These are phyloP conservation scores for Pteronotus mesoamericanus DNA, from an alignment of 2,797 vertebrate genomes.

Conservation along the genomic window DNA sequence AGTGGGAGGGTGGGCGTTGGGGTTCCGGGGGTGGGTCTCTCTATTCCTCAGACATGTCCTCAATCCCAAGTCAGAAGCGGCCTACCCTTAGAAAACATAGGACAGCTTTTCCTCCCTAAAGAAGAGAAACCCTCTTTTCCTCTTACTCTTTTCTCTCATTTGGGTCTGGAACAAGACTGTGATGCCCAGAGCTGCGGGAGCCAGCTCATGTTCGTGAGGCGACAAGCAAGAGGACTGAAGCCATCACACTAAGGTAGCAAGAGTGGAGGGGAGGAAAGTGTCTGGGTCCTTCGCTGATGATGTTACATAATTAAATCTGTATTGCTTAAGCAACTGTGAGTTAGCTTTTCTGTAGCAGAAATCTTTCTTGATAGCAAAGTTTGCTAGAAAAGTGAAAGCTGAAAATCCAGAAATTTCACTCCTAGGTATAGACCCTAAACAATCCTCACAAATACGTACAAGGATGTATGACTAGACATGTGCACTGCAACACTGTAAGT, in stretches of 20 bases:
- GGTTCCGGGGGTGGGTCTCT: background rate
- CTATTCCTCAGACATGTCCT: background rate
- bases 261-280: background rate
- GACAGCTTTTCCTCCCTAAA: background rate
- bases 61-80: background rate
- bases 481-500: background rate
- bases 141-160: background rate
- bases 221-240: background rate
- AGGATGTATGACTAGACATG: background rate
- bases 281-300: background rate
- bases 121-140: background rate
- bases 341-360: background rate
- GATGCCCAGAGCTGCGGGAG: background rate
- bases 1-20: rapidly evolving
- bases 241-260: background rate
- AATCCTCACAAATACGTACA: background rate
- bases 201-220: background rate
- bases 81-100: background rate
- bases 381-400: background rate
- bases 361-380: background rate
- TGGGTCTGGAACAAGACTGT: background rate
- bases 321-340: background rate
- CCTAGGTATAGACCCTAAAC: background rate
- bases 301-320: background rate
- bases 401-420: background rate